Percentiles rank a stretch among this genome's conserved stretches.
These are phyloP conservation scores for Rhombomys opimus DNA, from an alignment of 2,113 vertebrate species.

Conservation along the genomic window DNA sequence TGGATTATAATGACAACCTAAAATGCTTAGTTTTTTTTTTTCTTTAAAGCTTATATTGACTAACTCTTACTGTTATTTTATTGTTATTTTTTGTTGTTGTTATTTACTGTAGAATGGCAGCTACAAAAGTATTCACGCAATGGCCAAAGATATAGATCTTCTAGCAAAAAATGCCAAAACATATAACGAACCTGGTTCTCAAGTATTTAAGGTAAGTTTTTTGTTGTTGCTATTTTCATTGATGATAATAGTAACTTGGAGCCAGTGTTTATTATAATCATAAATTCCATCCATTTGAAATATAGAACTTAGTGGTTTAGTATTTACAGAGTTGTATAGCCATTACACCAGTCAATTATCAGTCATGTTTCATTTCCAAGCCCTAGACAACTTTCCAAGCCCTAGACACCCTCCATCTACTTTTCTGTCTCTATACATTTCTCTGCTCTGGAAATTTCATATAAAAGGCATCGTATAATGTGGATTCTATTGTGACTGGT, in stretches of 20 bases:
- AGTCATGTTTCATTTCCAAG: background rate
- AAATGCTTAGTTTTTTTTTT: constrained; percentile 13
- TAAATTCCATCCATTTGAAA: background rate
- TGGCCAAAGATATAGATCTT: constrained; percentile 98
- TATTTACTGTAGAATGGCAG: constrained; percentile 90
- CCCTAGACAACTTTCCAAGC: background rate
- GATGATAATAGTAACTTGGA: constrained; percentile 17
- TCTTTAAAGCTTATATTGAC: constrained; percentile 46
- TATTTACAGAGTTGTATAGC: constrained; percentile 1
- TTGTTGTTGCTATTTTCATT: constrained; percentile 56
- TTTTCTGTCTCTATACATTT: constrained; percentile 39
- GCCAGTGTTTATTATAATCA: background rate
- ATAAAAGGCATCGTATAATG: background rate
- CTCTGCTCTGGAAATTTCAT: background rate
- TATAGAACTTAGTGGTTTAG: background rate
- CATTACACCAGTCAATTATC: background rate
- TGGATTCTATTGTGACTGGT: background rate
- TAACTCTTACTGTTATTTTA: constrained; percentile 36
- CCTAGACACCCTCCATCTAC: background rate
- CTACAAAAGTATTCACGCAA: constrained; percentile 95
- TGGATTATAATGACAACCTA: constrained; percentile 38
- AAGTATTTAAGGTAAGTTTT: constrained; percentile 96
- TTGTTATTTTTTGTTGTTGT: constrained; percentile 71
- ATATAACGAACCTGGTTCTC: constrained; percentile 98
- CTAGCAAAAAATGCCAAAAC: constrained; percentile 99